Conservation (phyloP, 2,797 vertebrate genomes). For the Phrynocephalus guinanensis region DNA sequence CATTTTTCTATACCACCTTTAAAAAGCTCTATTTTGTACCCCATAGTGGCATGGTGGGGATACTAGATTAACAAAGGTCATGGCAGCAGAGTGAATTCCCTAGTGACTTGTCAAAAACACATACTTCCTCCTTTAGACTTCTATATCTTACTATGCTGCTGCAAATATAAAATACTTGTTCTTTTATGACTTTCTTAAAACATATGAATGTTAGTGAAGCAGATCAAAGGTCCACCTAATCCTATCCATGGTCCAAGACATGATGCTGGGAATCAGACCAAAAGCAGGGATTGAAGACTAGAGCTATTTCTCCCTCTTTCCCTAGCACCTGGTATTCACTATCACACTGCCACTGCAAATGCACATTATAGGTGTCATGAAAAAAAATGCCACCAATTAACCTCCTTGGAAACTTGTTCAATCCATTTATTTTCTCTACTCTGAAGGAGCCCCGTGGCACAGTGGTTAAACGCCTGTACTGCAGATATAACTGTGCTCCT, state of each 20-base stretch:
- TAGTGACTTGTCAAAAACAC: too few relatives aligned
- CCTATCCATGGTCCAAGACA: too few relatives aligned
- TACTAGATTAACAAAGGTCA: too few relatives aligned
- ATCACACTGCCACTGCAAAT: not conserved
- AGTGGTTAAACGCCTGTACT: too few relatives aligned
- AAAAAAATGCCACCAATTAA: not conserved
- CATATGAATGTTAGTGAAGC: not conserved
- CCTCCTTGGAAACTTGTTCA: not conserved
- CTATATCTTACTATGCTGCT: not conserved
- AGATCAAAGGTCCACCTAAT: not conserved
- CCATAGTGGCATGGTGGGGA: too few relatives aligned
- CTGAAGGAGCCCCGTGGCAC: too few relatives aligned
- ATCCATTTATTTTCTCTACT: not conserved
- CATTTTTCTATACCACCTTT: too few relatives aligned
- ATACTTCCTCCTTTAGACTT: too few relatives aligned
- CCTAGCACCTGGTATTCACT: not conserved
- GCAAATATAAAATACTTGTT: not conserved
- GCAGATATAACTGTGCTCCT: too few relatives aligned
- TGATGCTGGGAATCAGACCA: not conserved
- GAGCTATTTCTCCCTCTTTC: not conserved
- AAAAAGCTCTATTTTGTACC: too few relatives aligned
- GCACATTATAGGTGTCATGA: too few relatives aligned
- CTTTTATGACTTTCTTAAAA: not conserved
- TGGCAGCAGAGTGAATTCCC: not conserved
- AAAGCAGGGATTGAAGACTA: not conserved